A percentile compares a stretch with the other conserved stretches of the same genome.
phyloP scores from a whole-genome alignment of 2,797 vertebrate genomes.

The Falco peregrinus region DNA sequence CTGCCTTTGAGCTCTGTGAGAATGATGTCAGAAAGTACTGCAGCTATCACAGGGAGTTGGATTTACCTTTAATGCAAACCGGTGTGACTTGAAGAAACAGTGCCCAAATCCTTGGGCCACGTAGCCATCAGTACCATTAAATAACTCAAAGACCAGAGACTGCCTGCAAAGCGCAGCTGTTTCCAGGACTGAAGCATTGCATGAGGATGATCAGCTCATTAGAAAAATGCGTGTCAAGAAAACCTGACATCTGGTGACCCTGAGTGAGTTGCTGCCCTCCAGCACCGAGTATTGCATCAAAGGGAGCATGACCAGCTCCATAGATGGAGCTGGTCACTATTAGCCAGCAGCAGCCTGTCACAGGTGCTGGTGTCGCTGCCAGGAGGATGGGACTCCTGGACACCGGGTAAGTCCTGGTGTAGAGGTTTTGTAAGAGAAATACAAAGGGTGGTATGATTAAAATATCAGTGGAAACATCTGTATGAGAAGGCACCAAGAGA shows the following conservation, averaged over 20 bases:
- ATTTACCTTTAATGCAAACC: not conserved
- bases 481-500: not conserved
- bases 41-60: not conserved
- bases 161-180: not conserved
- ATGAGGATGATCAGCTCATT: not conserved
- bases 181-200: not conserved
- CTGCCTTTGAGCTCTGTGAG: not conserved
- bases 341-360: too few relatives aligned
- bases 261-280: not conserved
- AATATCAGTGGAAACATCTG: not conserved
- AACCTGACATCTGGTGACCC: not conserved
- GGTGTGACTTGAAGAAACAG: not conserved
- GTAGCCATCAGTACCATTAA: not conserved
- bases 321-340: not conserved
- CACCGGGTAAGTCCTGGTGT: not conserved
- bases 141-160: not conserved
- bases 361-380: not conserved
- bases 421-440: not conserved
- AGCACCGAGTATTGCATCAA: not conserved
- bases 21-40: not conserved
- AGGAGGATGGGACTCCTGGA: not conserved
- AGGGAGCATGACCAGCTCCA: rapidly evolving
- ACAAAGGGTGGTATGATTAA: not conserved
- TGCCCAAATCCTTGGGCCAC: not conserved
- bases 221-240: not conserved